Base-by-base conservation (phyloP, 53 echinoderm and acorn worm species). In the Crossaster papposus region DNA sequence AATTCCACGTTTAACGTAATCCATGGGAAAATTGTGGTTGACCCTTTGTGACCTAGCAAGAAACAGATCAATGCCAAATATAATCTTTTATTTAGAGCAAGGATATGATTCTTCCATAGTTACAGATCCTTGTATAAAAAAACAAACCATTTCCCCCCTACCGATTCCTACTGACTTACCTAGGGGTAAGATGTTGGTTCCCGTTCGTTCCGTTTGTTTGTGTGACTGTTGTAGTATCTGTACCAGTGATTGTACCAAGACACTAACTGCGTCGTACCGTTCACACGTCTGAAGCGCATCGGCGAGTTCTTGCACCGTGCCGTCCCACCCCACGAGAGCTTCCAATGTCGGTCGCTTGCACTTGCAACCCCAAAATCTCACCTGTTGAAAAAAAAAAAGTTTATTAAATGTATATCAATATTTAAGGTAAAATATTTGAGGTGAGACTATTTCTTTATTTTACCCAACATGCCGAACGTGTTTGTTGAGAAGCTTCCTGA, bases 271-370 rank as follows among this genome's bases (percentile, higher is more conserved):
- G 28, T 87, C 87, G 29, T 34, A 35, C 14, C 87, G 87, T n/a
- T 87, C 76, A 36, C 87, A 87, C 26, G 62, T 77, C 58, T 36
- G 77, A 11, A 87, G 64, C 35, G 62, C 87, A 18, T 36, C 77
- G 62, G 76, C 77, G 28, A 87, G 36, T 29, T 87, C 87, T 37
- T 77, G 76, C 9, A 87, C 44, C 6, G 87, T 75, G 4, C 87
- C 87, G 23, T 87, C 87, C 87, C 87, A 87, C n/a, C 35, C 87
- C 11, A 20, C 29, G 1, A 87, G 31, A 15, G 87, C 87, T 35
- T 87, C 87, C 9, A 87, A 35, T 24, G 87, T 87, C 6, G 87
- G 87, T 0, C 87, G 75, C 38, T 3, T 87, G 76, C 87, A 87
- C 38, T 35, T 54, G 17, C 77, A 54, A 20, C 87, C 87, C 87